Base-by-base conservation (phyloP, 2,797 vertebrate genomes). In the Neosilurus mollespiculum region DNA sequence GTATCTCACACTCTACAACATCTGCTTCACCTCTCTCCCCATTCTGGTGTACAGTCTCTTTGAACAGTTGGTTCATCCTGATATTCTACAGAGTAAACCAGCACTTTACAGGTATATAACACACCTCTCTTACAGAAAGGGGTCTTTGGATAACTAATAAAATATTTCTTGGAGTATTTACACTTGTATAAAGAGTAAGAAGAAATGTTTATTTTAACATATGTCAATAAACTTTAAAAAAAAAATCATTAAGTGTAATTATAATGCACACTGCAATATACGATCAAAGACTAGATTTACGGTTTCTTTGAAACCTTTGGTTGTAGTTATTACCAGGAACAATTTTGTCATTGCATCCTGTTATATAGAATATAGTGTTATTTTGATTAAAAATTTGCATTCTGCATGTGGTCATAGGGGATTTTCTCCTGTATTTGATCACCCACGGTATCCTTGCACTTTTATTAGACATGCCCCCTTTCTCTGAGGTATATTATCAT, bases 1-100 rank as follows among this genome's bases (percentile, higher is more conserved):
- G 80, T 99, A 99, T 91, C 94, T 99, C 94, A 99, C 98, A 89
- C 96, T 99, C 90, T 99, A 99, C 95, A 99, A 99, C 94, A 99
- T 99, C 94, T 98, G 97, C 96, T 99, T 99, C 94, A 99, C 98
- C 89, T 99, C 98, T 80, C 91, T 99, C 92, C 98, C 98, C 94
- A 96, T 99, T 92, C 96, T 99, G 90, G 95, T 98, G 86, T 99
- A 97, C 92, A 99, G 98, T 93, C 95, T 99, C 83, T 96, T 99
- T 96, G 98, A 99, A 90, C 98, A 99, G 93, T 96, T 98, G 90
- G 95, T 99, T 89, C 96, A 99, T 88, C 97, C 98, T 51, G 96
- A 98, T 80, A 90, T 98, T 18, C 93, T 99, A 81, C 97, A 98
- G 91, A 97, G 89, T 87, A 98, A 98, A 91, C 98, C 98, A 67